Evolutionary conservation across 2,113 vertebrate species (phyloP).

Genomic region (Pipa parva): DNA sequence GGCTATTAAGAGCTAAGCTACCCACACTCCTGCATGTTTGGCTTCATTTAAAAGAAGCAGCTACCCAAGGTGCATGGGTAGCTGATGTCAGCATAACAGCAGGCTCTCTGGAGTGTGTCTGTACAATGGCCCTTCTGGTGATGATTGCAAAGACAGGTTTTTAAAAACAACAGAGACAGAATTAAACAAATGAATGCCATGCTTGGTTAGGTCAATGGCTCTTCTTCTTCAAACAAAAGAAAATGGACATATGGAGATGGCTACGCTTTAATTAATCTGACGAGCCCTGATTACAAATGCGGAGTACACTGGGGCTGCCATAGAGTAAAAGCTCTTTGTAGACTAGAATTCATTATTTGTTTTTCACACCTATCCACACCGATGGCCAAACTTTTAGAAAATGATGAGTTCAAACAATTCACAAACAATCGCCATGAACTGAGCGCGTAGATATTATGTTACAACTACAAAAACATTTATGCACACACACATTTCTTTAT

Average conservation of each 20-base stretch:
- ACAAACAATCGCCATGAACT: too few relatives aligned
- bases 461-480: too few relatives aligned
- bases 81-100: slow-evolving; percentile 42
- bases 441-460: too few relatives aligned
- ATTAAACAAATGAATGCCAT: slow-evolving; percentile 42
- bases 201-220: slow-evolving; percentile 37
- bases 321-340: too few relatives aligned
- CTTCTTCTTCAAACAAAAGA: slow-evolving; percentile 37
- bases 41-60: slow-evolving; percentile 31
- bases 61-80: slow-evolving; percentile 30
- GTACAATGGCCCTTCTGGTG: slow-evolving; percentile 36
- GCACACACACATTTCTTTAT: too few relatives aligned
- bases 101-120: slow-evolving; percentile 38
- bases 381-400: too few relatives aligned
- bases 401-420: too few relatives aligned
- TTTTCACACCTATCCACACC: too few relatives aligned
- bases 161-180: slow-evolving; percentile 43
- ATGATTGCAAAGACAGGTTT: slow-evolving; percentile 40
- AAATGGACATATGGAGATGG: slow-evolving; percentile 40
- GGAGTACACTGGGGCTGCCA: too few relatives aligned
- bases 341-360: too few relatives aligned
- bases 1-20: slow-evolving; percentile 32
- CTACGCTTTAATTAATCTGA: slow-evolving; percentile 40
- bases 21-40: slow-evolving; percentile 26
- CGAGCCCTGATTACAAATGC: slow-evolving; percentile 33